Evolutionary conservation across 1,140 invertebrate species (phyloP), one percentile per base, ranked within the genome.

Genomic region (Pseudomyrmex cubaensis): DNA sequence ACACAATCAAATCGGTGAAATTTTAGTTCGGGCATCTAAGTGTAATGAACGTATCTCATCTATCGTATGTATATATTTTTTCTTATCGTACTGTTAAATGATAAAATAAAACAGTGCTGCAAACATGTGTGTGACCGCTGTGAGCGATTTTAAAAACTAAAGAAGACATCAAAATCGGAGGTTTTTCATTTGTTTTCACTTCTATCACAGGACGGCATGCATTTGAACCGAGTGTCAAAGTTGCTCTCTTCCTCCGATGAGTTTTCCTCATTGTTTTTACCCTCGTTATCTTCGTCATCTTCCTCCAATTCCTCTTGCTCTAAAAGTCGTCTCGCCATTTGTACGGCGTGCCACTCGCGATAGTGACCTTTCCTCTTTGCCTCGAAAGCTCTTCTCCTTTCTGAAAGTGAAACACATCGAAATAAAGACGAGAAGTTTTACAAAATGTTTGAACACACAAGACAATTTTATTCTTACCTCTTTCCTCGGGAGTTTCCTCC

Each of bases 321-420:
- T 82, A 98, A 96, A 95, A 99, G 96, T 76, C 98, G 95, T 94
- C 98, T 95, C 2, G 98, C 98, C 85, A 99, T 93, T 93, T 98
- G 97, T 0, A 99, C 97, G 4, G 98, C 98, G 93, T 98, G 97
- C 93, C 98, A 99, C 94, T 99, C 99, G 93, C 99, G 98, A 94
- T 99, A 99, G 93, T 99, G 99, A 83, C 97, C 96, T 95, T 99
- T 99, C 74, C 99, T 95, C 93, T 99, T 99, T 57, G 97, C 96
- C 93, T 98, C 97, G 92, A 99, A 99, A 83, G 96, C 95, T 92
- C 96, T 96, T 85, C 96, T 95, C 89, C 96, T 95, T 82, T 95
- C 97, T 97, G 84, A 80, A 80, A 95, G 93, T 57, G 52, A 22
- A 52, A 86, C n/a, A 8, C 25, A 13, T 46, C 12, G 9, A 46